Evolutionary conservation across 1,140 invertebrate genomes (phyloP).

Genomic region (Sitobion miscanthi): DNA sequence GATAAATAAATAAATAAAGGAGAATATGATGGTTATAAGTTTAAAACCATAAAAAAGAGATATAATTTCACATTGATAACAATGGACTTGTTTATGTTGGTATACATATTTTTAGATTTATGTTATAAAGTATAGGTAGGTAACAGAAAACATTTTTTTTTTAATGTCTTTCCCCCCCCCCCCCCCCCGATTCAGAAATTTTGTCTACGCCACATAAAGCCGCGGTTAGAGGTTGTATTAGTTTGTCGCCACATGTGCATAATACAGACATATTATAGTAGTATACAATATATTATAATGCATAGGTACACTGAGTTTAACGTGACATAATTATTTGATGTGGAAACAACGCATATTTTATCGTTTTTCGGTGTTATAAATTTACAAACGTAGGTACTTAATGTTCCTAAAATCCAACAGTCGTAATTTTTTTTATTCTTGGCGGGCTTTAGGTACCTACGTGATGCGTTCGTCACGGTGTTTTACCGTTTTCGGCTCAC

Average conservation of each 20-base stretch:
- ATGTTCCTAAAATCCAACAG: background rate
- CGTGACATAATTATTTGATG: background rate
- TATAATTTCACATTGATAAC: background rate
- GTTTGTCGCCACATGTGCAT: background rate
- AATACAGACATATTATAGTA: too few relatives aligned
- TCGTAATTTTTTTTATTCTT: background rate
- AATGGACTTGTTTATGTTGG: background rate
- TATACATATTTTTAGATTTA: too few relatives aligned
- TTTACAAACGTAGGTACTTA: background rate
- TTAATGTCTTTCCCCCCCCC: too few relatives aligned
- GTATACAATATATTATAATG: background rate
- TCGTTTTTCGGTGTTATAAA: background rate
- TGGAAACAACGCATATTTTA: background rate
- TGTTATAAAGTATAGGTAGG: too few relatives aligned
- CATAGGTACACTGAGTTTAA: background rate
- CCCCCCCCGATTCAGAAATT: too few relatives aligned
- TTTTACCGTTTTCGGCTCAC: background rate
- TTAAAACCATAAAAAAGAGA: background rate
- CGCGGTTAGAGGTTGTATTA: background rate
- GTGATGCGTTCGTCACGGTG: background rate
- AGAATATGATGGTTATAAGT: background rate
- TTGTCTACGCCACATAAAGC: too few relatives aligned
- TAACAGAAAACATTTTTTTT: too few relatives aligned
- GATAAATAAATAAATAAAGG: too few relatives aligned
- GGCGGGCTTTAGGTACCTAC: background rate